phyloP scores from a whole-genome alignment of 2,888 invertebrate genomes.

The Hofmannophila pseudospretella region DNA sequence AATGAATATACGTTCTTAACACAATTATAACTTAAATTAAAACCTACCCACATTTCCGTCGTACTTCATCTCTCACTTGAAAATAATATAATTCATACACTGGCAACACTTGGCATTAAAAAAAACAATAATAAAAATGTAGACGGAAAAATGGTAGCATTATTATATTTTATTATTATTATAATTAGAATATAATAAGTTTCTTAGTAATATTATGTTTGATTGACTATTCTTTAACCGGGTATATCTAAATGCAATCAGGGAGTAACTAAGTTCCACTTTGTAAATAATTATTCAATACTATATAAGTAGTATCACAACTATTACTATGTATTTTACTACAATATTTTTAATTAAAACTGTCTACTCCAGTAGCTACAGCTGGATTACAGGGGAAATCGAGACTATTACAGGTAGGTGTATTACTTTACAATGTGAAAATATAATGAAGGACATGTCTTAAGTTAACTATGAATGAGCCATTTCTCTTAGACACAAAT shows the following conservation, averaged over 20 bases:
- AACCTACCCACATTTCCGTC: slow-evolving; percentile 39
- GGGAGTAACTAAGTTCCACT: slow-evolving; percentile 44
- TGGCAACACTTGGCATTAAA: slow-evolving; percentile 45
- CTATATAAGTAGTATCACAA: slow-evolving; percentile 64
- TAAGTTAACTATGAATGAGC: slow-evolving; percentile 27
- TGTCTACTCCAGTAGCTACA: neutral
- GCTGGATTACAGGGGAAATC: neutral
- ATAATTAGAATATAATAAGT: slow-evolving; percentile 37
- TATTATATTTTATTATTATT: slow-evolving; percentile 21
- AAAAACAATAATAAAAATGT: slow-evolving; percentile 18
- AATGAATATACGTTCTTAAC: slow-evolving; percentile 40
- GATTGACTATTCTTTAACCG: slow-evolving; percentile 38
- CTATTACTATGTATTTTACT: slow-evolving; percentile 8
- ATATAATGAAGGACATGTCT: neutral
- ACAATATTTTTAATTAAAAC: neutral
- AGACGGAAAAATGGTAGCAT: slow-evolving; percentile 49
- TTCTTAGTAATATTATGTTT: slow-evolving; percentile 39
- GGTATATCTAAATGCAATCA: slow-evolving; percentile 60
- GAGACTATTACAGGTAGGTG: neutral
- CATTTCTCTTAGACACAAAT: slow-evolving; percentile 17
- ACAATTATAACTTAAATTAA: slow-evolving; percentile 24
- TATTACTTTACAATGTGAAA: neutral
- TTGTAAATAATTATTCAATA: slow-evolving; percentile 43
- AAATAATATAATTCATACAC: slow-evolving; percentile 16
- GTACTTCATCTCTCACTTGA: too few species aligned